These are phyloP conservation scores for Pipistrellus nathusii DNA, from an alignment of 2,797 vertebrate genomes.

Conservation along the genomic window DNA sequence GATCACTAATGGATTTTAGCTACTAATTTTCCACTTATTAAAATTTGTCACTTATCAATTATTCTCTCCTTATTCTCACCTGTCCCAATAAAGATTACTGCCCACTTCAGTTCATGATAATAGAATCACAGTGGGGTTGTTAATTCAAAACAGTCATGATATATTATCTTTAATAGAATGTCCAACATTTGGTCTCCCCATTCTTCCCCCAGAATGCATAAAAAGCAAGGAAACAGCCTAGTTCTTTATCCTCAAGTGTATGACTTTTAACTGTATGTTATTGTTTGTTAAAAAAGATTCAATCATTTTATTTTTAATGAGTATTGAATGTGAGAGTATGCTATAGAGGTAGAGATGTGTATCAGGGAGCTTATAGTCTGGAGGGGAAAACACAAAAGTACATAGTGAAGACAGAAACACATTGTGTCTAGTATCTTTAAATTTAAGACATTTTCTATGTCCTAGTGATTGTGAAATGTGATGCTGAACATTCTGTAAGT, in stretches of 20 bases:
- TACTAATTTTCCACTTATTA: not conserved
- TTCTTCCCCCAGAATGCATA: not conserved
- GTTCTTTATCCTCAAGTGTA: not conserved
- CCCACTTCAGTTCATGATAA: not conserved
- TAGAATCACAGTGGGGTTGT: not conserved
- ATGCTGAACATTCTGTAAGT: not conserved
- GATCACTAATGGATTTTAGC: not conserved
- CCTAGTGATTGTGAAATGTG: not conserved
- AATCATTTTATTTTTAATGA: not conserved
- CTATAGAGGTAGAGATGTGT: not conserved
- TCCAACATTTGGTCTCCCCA: not conserved
- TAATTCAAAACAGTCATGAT: not conserved
- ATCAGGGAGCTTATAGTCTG: not conserved
- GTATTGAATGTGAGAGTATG: not conserved
- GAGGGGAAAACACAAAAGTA: not conserved
- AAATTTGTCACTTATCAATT: not conserved
- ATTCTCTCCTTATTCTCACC: not conserved
- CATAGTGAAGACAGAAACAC: not conserved
- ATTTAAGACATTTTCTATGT: not conserved
- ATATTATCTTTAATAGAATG: not conserved
- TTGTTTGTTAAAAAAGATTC: constrained; percentile 6
- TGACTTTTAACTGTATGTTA: not conserved
- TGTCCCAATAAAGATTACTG: not conserved
- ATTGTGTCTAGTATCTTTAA: not conserved
- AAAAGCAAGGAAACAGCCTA: not conserved